phyloP scores from a whole-genome alignment of 2,113 vertebrate species.

The Varanus komodoensis region DNA sequence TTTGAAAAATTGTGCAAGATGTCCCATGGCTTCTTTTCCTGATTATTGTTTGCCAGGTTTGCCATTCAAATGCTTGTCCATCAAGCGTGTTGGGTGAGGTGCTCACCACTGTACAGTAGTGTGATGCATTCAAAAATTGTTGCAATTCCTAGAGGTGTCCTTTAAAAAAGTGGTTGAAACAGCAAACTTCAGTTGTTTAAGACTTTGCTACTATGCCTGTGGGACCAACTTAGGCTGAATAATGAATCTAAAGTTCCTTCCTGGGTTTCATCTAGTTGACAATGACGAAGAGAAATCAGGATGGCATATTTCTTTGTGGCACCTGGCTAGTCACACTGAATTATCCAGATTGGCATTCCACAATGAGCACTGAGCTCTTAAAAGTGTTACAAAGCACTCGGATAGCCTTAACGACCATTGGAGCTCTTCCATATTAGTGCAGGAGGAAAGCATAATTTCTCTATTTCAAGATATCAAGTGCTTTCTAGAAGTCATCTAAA shows the following conservation, averaged over 20 bases:
- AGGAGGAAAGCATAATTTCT: constrained; percentile 35
- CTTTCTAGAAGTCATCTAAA: constrained; percentile 32
- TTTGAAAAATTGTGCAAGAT: too few species aligned
- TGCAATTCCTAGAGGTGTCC: constrained; percentile 3
- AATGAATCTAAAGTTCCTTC: constrained; percentile 23
- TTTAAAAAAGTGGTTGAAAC: constrained; percentile 16
- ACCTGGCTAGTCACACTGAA: constrained; percentile 41
- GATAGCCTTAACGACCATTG: constrained; percentile 8
- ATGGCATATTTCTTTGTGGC: constrained; percentile 44
- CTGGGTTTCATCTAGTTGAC: constrained; percentile 8
- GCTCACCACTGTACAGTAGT: neutral
- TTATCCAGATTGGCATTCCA: constrained; percentile 31
- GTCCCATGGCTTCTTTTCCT: too few species aligned
- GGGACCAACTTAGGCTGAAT: constrained; percentile 29
- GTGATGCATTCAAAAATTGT: constrained; percentile 27
- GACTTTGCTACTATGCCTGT: constrained; percentile 20
- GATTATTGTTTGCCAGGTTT: neutral
- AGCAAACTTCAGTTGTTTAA: constrained; percentile 22
- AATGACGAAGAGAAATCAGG: constrained; percentile 40
- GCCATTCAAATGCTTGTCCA: neutral
- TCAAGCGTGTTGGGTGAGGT: neutral
- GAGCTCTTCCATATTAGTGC: neutral
- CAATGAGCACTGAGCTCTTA: neutral
- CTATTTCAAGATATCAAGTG: constrained; percentile 17
- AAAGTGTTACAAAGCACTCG: constrained; percentile 31